A percentile compares a stretch with the other conserved stretches of the same genome.
phyloP scores from a whole-genome alignment of 2,888 invertebrate genomes.

The Griposia aprilina region DNA sequence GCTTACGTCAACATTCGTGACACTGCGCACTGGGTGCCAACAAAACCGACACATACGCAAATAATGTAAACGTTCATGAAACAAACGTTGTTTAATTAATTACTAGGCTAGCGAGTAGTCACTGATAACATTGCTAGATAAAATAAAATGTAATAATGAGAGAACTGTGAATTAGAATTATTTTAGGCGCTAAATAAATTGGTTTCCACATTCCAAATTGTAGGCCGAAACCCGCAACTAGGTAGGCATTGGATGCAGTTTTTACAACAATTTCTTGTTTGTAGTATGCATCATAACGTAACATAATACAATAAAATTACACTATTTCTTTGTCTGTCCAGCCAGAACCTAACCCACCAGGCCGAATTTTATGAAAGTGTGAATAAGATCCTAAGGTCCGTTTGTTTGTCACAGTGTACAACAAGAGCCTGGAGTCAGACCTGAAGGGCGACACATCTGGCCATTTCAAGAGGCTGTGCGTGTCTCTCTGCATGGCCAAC shows the following conservation, averaged over 20 bases:
- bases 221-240: neutral
- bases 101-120: constrained; percentile 26
- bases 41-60: constrained; percentile 24
- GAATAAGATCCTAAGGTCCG: neutral
- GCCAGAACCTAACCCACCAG: neutral
- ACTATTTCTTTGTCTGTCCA: neutral
- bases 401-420: constrained; percentile 92
- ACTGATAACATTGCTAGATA: constrained; percentile 35
- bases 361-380: neutral
- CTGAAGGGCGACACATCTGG: constrained; percentile 98
- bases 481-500: constrained; percentile 96
- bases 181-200: neutral
- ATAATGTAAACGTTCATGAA: constrained; percentile 23
- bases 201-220: neutral
- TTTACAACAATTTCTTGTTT: neutral
- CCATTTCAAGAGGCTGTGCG: constrained; percentile 97
- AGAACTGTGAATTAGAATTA: neutral
- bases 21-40: constrained; percentile 39
- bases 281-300: neutral
- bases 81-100: constrained; percentile 22
- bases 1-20: constrained; percentile 71
- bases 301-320: too few relatives aligned
- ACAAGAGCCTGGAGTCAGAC: constrained; percentile 95
- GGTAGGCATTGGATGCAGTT: neutral
- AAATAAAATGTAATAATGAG: neutral